Evolutionary conservation across 2,113 vertebrate genomes (phyloP).

Genomic region (Dissostichus mawsoni): DNA sequence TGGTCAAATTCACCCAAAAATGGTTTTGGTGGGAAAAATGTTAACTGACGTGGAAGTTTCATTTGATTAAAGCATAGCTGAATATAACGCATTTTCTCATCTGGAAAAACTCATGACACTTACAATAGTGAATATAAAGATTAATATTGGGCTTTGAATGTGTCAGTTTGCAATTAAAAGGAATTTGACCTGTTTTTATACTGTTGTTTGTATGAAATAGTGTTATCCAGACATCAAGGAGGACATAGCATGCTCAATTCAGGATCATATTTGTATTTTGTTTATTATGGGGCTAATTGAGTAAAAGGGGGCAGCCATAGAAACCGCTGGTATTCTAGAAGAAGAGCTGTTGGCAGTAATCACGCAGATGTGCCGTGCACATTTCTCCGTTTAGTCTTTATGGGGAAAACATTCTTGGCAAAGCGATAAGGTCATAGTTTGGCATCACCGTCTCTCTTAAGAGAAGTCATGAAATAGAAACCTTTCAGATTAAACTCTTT

Average conservation of each 20-base stretch:
- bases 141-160: no score
- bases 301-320: no score
- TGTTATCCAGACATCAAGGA: no score
- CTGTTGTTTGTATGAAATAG: no score
- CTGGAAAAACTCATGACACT: background rate
- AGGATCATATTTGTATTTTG: no score
- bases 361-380: constrained; percentile 41
- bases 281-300: no score
- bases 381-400: constrained; percentile 62
- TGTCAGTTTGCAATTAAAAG: no score
- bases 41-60: background rate
- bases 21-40: background rate
- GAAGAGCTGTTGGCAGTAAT: constrained; percentile 38
- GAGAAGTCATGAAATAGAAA: constrained; percentile 60
- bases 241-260: no score
- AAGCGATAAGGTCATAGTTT: constrained; percentile 67
- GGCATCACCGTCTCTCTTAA: constrained; percentile 42
- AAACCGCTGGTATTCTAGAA: background rate
- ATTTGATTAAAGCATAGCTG: background rate
- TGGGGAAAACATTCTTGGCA: constrained; percentile 54
- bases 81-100: background rate
- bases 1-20: background rate
- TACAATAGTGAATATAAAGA: background rate
- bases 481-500: constrained; percentile 52
- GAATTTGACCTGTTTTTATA: no score